A percentile compares a stretch with the other conserved stretches of the same genome.
These are phyloP conservation scores for Antitype chi DNA, from an alignment of 2,888 invertebrate species.

Conservation along the genomic window DNA sequence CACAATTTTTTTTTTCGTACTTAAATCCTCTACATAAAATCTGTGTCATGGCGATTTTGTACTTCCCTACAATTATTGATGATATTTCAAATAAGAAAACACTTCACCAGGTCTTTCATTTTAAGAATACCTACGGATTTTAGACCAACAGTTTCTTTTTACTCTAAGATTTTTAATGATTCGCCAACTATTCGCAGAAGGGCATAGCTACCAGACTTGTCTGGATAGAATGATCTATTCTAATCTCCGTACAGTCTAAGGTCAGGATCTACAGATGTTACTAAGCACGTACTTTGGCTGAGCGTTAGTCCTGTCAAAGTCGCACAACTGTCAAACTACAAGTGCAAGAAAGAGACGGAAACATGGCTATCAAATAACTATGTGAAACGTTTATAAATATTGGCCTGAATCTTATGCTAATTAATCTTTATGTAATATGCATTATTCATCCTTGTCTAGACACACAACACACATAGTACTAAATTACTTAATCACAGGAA, in stretches of 20 bases:
- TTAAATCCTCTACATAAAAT: too few species aligned
- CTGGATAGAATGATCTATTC: background rate
- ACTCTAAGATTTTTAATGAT: background rate
- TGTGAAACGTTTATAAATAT: background rate
- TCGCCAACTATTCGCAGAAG: background rate
- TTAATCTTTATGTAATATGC: background rate
- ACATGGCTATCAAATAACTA: background rate
- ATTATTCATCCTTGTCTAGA: background rate
- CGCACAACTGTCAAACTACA: background rate
- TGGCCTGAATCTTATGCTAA: background rate
- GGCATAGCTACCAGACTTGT: background rate
- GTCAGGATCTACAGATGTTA: background rate
- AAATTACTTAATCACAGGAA: constrained; percentile 17
- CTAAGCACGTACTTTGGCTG: background rate
- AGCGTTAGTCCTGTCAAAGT: background rate
- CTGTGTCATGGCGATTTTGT: too few species aligned
- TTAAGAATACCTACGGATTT: too few species aligned
- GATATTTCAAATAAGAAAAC: too few species aligned
- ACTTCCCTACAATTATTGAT: too few species aligned
- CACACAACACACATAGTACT: constrained; percentile 7
- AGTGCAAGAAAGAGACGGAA: background rate
- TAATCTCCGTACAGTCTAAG: background rate
- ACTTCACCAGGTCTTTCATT: too few species aligned
- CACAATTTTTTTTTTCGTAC: too few species aligned
- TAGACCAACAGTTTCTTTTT: too few species aligned